Base-by-base conservation (phyloP, 1,140 invertebrate genomes). In the Latrodectus geometricus region DNA sequence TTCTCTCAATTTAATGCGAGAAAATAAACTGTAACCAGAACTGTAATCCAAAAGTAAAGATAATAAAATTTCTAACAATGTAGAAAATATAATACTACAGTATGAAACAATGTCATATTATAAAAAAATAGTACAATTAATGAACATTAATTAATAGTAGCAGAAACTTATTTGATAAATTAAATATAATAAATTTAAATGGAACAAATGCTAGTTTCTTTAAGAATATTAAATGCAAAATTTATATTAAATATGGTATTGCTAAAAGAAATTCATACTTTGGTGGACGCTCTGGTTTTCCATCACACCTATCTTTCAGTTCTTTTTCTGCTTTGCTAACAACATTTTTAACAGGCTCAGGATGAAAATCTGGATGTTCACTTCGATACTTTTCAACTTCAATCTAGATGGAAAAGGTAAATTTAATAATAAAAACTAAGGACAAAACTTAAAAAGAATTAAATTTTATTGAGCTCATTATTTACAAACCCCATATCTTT, bases 21-120 rank as follows among this genome's bases (percentile, higher is more conserved):
- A 91, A 89, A 92, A 93, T n/a, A 93, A 88, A 80, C 90, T 91
- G 89, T 93, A 93, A 12, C 92, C 92, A 20, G 92, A 92, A 66
- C 89, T 91, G 50, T 23, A 87, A 88, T 35, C 35, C 35, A 35
- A 35, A 35, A 35, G 35, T 5, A 35, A 35, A 35, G 35, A 35
- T 3, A 35, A 35, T 35, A 35, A 35, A 35, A 35, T 5, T 35
- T 35, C 5, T 3, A 35, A 35, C 35, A 35, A 35, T 35, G 5
- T 35, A 35, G 35, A 35, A 35, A 35, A 35, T 35, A 35, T 5
- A 35, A 35, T 35, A 35, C 2, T 3, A 35, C 2, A 35, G 5
- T 35, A 35, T 3, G 5, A 5, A 35, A 35, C 35, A 35, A 35
- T 3, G 5, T 35, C 35, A 35, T 1, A 3, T 35, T 5, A 35